A percentile compares a stretch with the other conserved stretches of the same genome.
Evolutionary conservation across 2,888 invertebrate species (phyloP).

Genomic region (Notocelia uddmanniana): DNA sequence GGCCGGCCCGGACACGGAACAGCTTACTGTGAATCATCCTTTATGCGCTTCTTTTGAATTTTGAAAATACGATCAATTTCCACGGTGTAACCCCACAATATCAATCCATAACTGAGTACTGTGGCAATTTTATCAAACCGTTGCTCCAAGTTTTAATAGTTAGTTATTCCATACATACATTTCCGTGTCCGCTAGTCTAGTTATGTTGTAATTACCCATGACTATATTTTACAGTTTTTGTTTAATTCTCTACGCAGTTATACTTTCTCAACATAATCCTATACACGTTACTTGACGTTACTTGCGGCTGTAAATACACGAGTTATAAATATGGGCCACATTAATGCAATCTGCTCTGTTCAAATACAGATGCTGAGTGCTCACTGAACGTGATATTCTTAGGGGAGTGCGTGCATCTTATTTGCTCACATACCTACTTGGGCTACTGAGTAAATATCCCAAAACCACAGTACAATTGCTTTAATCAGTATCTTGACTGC

Average conservation of each 20-base stretch:
- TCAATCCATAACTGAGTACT: too few species aligned
- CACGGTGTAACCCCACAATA: too few species aligned
- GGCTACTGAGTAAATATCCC: constrained; percentile 25
- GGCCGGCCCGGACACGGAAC: too few species aligned
- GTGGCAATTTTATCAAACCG: too few species aligned
- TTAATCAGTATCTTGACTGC: constrained; percentile 43
- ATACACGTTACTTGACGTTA: constrained; percentile 9
- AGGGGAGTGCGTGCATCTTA: constrained; percentile 29
- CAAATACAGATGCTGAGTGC: constrained; percentile 34
- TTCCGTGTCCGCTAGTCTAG: too few species aligned
- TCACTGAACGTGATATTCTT: constrained; percentile 21
- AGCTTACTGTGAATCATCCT: too few species aligned
- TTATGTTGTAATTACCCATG: not conserved
- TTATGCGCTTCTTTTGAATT: too few species aligned
- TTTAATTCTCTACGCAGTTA: not conserved
- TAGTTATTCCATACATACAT: too few species aligned
- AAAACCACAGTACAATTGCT: constrained; percentile 35
- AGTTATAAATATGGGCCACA: constrained; percentile 25
- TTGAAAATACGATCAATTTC: too few species aligned
- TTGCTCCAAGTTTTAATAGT: too few species aligned
- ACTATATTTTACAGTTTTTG: not conserved
- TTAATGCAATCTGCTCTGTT: constrained; percentile 36
- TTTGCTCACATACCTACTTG: constrained; percentile 35
- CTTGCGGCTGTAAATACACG: not conserved
- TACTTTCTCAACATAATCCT: not conserved